phyloP scores from a whole-genome alignment of 2,113 vertebrate genomes.

The Hystrix brachyura region DNA sequence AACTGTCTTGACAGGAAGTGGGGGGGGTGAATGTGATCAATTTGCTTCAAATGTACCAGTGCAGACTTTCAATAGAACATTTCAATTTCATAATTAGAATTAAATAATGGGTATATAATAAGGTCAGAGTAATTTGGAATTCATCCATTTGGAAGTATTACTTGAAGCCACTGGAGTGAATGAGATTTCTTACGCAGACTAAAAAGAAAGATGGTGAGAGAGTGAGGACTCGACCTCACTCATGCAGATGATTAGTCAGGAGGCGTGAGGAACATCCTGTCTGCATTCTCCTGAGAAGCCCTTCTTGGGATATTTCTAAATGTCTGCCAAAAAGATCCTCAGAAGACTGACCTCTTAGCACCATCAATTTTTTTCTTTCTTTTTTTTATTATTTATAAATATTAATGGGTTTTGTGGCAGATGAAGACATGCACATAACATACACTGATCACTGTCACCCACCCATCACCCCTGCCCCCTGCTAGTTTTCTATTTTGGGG shows the following conservation, averaged over 20 bases:
- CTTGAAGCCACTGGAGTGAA: neutral
- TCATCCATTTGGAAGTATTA: neutral
- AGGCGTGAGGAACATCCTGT: neutral
- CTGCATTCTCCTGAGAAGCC: neutral
- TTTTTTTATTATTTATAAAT: neutral
- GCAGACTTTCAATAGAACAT: neutral
- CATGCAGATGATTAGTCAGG: neutral
- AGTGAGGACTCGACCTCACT: neutral
- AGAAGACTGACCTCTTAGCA: slow-evolving; percentile 1
- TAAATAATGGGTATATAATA: neutral
- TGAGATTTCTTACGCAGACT: neutral
- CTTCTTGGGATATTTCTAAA: neutral
- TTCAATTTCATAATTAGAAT: neutral
- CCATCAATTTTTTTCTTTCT: neutral
- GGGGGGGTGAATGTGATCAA: neutral
- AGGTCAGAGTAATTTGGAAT: neutral
- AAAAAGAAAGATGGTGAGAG: neutral
- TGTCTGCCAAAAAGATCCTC: neutral
- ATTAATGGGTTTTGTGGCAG: neutral
- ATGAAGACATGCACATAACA: neutral
- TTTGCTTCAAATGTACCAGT: neutral
- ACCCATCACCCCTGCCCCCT: neutral
- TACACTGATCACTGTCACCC: neutral
- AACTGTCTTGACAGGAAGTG: neutral
- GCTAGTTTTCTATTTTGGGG: neutral